Conservation (phyloP, 2,797 vertebrate genomes). For the Trachurus trachurus region DNA sequence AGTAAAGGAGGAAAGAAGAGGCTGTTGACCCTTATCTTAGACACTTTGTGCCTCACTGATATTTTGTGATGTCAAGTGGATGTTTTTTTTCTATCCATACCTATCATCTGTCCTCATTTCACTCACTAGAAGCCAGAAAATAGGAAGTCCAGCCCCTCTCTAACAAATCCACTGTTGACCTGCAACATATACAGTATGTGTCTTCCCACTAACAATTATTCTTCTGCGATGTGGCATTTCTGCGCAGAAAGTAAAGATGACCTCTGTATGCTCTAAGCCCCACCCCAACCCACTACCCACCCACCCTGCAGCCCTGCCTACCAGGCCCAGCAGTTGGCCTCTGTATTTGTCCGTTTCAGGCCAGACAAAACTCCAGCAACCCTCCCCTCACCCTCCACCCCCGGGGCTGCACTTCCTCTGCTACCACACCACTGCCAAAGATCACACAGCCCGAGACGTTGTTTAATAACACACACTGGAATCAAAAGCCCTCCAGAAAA, state of each 20-base stretch:
- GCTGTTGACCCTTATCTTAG: neutral
- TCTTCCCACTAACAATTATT: slow-evolving; percentile 10
- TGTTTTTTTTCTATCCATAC: neutral
- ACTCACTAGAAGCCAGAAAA: neutral
- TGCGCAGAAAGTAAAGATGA: slow-evolving; percentile 50
- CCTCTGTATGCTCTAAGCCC: slow-evolving; percentile 56
- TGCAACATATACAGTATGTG: neutral
- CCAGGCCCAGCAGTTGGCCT: slow-evolving; percentile 45
- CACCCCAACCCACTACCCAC: slow-evolving; percentile 1
- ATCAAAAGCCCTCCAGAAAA: slow-evolving; percentile 55
- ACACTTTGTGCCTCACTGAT: slow-evolving; percentile 1
- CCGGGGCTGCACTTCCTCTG: slow-evolving; percentile 67
- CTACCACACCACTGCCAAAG: slow-evolving; percentile 64
- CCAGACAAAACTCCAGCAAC: slow-evolving; percentile 50
- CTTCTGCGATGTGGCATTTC: slow-evolving; percentile 24
- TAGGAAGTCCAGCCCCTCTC: neutral
- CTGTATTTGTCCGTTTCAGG: slow-evolving; percentile 39
- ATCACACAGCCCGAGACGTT: slow-evolving; percentile 56
- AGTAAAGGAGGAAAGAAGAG: neutral
- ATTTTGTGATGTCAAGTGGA: neutral
- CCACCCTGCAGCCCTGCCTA: slow-evolving; percentile 21
- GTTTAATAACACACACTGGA: slow-evolving; percentile 66
- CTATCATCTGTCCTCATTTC: neutral
- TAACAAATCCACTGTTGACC: slow-evolving; percentile 12
- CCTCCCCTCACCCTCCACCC: neutral